phyloP scores from a whole-genome alignment of 2,888 invertebrate species.

The Plagodis dolabraria region DNA sequence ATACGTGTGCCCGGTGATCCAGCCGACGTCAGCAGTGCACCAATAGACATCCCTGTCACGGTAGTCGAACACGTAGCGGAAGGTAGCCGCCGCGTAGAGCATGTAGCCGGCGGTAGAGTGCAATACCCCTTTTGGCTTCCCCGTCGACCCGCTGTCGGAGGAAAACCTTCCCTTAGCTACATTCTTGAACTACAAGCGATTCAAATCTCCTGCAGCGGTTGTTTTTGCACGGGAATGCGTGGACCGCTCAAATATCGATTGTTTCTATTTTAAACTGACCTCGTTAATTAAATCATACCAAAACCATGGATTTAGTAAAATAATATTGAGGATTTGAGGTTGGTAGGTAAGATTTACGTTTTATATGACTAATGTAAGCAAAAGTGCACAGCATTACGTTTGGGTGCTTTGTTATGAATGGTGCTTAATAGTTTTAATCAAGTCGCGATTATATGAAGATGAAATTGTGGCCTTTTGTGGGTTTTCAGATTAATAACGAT shows the following conservation, averaged over 20 bases:
- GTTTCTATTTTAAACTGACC: too few species aligned
- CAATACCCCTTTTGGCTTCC: conserved; percentile 98
- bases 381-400: too few species aligned
- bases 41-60: conserved; percentile 93
- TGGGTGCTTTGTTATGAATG: too few species aligned
- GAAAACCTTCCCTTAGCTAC: conserved; percentile 40
- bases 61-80: conserved; percentile 98
- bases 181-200: conserved; percentile 25
- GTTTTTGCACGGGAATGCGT: conserved; percentile 9
- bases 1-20: conserved; percentile 98
- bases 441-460: too few species aligned
- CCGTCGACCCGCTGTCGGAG: conserved; percentile 92
- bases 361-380: too few species aligned
- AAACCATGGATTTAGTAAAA: too few species aligned
- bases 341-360: too few species aligned
- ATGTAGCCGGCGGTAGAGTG: conserved; percentile 98
- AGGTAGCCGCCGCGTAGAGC: conserved; percentile 96
- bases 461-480: too few species aligned
- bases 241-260: conserved; percentile 1
- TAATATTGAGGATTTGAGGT: too few species aligned
- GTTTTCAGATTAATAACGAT: too few species aligned
- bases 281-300: too few species aligned
- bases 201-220: conserved; percentile 1
- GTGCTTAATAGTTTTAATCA: too few species aligned
- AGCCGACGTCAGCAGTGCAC: conserved; percentile 98